phyloP scores from a whole-genome alignment of 2,113 vertebrate species.

The Chamaea fasciata region DNA sequence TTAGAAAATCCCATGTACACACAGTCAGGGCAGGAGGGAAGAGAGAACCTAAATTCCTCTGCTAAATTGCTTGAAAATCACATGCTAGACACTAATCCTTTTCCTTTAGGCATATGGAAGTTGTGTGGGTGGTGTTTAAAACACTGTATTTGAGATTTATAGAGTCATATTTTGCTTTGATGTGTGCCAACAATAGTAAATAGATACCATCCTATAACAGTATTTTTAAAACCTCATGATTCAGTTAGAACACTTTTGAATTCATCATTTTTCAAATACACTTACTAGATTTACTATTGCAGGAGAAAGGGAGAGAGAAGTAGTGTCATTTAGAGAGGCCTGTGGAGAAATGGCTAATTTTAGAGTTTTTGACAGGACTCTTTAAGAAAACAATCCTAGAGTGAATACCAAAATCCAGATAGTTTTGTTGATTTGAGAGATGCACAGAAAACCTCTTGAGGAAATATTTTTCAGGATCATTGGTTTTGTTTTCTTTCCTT shows the following conservation, averaged over 20 bases:
- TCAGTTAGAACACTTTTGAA: neutral
- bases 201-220: neutral
- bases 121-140: neutral
- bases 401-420: neutral
- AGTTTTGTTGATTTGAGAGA: neutral
- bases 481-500: neutral
- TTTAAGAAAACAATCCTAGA: neutral
- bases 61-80: neutral
- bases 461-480: neutral
- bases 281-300: neutral
- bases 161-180: neutral
- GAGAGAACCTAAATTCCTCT: neutral
- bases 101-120: neutral
- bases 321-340: neutral
- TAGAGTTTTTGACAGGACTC: neutral
- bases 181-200: neutral
- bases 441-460: neutral
- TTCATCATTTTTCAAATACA: neutral
- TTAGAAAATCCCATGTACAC: neutral
- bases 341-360: neutral
- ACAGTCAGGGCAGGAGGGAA: neutral
- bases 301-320: neutral
- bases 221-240: neutral
- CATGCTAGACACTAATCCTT: neutral
- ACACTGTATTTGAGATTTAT: neutral